Base-by-base conservation (phyloP, 2,888 invertebrate species). In the Mongoloraphidia duomilia region DNA sequence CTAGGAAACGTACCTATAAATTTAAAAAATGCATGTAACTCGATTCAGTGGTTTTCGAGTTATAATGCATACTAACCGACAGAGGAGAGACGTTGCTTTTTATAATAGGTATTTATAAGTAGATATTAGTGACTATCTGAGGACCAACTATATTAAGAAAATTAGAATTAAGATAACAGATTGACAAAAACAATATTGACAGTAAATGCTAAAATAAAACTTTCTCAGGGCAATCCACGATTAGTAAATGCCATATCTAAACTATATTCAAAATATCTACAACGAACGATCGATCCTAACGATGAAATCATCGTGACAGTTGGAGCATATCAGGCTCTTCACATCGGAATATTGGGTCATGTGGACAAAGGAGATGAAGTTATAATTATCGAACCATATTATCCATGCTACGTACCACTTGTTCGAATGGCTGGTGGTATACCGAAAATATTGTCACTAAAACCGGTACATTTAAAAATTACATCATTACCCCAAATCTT, bases 261-360 rank as follows among this genome's bases (percentile, higher is more conserved):
- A 58, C 61, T 83, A 42, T 85, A 82, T 61, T 72, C 75, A 0
- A 71, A 71, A 50, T 59, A 80, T 17, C 61, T 80, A 43, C 67
- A 69, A 4, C 66, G 73, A 34, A 56, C 68, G n/a, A 66, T 85
- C 33, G 71, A 84, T 64, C 71, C 80, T 1, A 65, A 73, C 57
- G 73, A 66, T 33, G 80, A 85, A 61, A 63, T 84, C 35, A 61
- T 83, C 13, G 73, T 84, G 9, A 80, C 82, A 2, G 67, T 70
- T 40, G 84, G 84, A 37, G 84, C 84, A 0, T 84, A 82, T 59
- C 79, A 80, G 57, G 76, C 82, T 6, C 66, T 86, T n/a, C 83
- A 76, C 63, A 74, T 72, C 56, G 62, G 76, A 1, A 68, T 82
- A 36, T 37, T 44, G 33, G 79, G 79, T 2, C 72, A 78, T 54